Base-by-base conservation (phyloP, 1,140 invertebrate genomes). In the Brachionus rotundiformis region DNA sequence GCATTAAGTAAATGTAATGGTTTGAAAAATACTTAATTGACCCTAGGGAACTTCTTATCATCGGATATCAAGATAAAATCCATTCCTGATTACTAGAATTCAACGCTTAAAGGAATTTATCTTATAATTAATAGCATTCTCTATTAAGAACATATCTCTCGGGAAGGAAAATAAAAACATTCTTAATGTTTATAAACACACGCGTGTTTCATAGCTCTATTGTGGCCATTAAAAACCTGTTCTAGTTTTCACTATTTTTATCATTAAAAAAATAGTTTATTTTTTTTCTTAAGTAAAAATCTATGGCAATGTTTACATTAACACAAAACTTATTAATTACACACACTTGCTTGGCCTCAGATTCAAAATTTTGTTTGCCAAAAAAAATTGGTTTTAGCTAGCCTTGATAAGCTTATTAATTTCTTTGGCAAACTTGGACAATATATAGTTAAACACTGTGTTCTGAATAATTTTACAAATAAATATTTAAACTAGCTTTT, bases 191-290 rank as follows among this genome's bases (percentile, higher is more conserved):
- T 54, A 54, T 54, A 54, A 54, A 54, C 47, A 54, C 47, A 54
- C n/a, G 47, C 47, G 47, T 54, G 47, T 16, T 54, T 19, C 19
- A 19, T 54, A 54, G 19, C 19, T 54, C 19, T 2, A 19, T 54
- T 19, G 16, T 54, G 47, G 47, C 23, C 47, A 54, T 54, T 54
- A 54, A 54, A 54, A 54, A 54, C 47, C 47, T 54, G 47, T 54
- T 54, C 47, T 54, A 54, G n/a, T 54, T 54, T 54, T 54, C 47
- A 54, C 16, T 54, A 54, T 54, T 54, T 54, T 54, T 54, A 54
- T 54, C 47, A 54, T 54, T 54, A 54, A 54, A 54, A 19, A 54
- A 54, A 54, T 16, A 54, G 23, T 19, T 54, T 54, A 54, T 54
- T 54, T 49, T 54, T 54, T 19, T n/a, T n/a, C n/a, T n/a, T 54